Percentiles rank a stretch among this genome's conserved stretches.
These are phyloP conservation scores for Muscicapa comitata DNA, from an alignment of 2,797 vertebrate genomes.

Conservation along the genomic window DNA sequence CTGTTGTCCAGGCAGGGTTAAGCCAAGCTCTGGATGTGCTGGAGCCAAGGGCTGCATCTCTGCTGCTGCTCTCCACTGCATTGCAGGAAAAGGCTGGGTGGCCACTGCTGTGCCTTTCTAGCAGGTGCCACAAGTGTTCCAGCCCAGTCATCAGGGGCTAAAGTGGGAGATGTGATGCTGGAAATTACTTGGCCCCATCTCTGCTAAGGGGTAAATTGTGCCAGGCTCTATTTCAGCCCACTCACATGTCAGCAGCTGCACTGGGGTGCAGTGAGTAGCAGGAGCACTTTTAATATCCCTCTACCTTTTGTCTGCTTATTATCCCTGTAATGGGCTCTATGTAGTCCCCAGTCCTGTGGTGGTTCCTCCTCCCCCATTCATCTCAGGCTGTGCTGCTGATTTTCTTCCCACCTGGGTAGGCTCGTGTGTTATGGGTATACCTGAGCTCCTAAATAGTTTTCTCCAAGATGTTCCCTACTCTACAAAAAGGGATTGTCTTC, in stretches of 20 bases:
- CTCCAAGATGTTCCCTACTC: neutral
- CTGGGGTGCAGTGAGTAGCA: neutral
- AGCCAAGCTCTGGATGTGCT: neutral
- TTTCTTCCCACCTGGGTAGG: neutral
- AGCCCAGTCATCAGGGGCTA: neutral
- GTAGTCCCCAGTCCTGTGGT: accelerated
- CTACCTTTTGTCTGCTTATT: neutral
- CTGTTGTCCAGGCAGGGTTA: accelerated
- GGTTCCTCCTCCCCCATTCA: neutral
- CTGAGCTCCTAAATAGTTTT: neutral
- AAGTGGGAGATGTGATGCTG: neutral
- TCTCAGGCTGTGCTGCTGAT: neutral
- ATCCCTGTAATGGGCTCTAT: accelerated
- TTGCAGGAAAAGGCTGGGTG: accelerated
- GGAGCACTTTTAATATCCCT: neutral
- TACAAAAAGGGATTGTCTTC: neutral
- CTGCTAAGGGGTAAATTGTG: neutral
- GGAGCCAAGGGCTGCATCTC: neutral
- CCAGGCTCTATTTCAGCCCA: neutral
- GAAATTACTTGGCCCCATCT: neutral
- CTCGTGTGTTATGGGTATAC: neutral
- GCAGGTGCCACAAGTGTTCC: accelerated
- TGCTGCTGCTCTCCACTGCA: neutral
- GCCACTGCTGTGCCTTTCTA: neutral
- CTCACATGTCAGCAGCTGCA: accelerated